Conservation (phyloP, 2,888 invertebrate genomes). For the Ischnura elegans region DNA sequence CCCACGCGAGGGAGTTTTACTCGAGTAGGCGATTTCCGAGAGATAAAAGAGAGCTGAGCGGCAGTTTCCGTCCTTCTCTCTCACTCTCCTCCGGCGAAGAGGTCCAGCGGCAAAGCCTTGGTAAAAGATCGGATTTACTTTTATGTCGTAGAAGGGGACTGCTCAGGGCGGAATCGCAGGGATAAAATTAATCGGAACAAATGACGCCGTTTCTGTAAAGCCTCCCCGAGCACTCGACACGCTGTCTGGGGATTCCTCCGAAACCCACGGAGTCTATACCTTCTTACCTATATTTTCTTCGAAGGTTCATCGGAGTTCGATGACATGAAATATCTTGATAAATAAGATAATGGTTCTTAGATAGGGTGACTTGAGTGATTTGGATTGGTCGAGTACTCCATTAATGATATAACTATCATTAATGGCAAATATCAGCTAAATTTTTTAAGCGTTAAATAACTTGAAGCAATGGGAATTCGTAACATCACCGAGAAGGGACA, state of each 20-base stretch:
- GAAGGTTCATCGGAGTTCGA: no score
- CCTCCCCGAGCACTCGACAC: neutral
- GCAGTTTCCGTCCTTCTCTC: neutral
- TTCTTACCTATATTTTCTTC: no score
- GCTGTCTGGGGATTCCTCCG: neutral
- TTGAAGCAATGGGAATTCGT: no score
- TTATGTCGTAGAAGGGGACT: neutral
- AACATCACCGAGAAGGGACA: no score
- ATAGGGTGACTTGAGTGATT: no score
- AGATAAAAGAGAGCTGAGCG: slow-evolving; percentile 14
- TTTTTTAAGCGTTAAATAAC: no score
- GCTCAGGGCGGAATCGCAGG: neutral
- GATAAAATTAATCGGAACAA: slow-evolving; percentile 26
- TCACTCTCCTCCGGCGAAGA: neutral
- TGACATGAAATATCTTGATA: no score
- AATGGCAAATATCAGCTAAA: no score
- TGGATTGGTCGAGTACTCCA: no score
- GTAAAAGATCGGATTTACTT: neutral
- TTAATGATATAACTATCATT: no score
- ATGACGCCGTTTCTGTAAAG: neutral
- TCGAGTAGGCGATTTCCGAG: slow-evolving; percentile 18
- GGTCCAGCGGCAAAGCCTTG: neutral
- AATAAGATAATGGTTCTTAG: no score
- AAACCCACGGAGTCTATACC: no score
- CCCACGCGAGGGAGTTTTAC: neutral